Evolutionary conservation across 1,140 invertebrate species (phyloP).

Genomic region (Macrotrachela quadricornifera): DNA sequence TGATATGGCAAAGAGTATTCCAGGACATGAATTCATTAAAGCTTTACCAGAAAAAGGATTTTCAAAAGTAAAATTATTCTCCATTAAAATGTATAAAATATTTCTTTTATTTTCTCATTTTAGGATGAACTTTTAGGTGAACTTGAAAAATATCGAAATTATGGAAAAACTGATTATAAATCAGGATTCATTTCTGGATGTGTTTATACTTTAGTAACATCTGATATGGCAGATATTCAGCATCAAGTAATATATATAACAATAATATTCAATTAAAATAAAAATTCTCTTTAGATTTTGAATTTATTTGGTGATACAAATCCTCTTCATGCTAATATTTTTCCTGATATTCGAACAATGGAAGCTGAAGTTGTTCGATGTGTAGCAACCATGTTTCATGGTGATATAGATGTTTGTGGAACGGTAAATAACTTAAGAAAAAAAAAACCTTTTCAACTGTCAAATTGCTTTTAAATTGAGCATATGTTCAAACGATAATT

Average conservation of each 20-base stretch:
- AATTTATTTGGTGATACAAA: constrained; percentile 72
- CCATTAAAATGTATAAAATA: too few species aligned
- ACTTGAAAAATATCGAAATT: neutral
- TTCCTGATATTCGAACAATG: constrained; percentile 91
- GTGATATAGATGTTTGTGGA: constrained; percentile 57
- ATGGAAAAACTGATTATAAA: neutral
- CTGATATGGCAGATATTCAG: neutral
- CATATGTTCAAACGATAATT: too few species aligned
- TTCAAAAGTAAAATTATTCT: too few species aligned
- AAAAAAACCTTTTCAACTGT: too few species aligned
- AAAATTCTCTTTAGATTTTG: constrained; percentile 42
- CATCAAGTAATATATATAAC: too few species aligned
- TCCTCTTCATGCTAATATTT: constrained; percentile 84
- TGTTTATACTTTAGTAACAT: constrained; percentile 4
- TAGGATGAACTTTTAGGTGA: too few species aligned
- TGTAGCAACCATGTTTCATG: constrained; percentile 62
- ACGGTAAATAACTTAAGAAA: constrained; percentile 55
- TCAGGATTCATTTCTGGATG: constrained; percentile 2
- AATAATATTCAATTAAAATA: too few species aligned
- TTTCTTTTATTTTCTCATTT: too few species aligned
- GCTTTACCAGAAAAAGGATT: too few species aligned
- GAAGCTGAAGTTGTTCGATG: constrained; percentile 88
- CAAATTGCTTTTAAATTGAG: too few species aligned
- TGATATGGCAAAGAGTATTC: too few species aligned
- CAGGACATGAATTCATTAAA: too few species aligned